A percentile compares a stretch with the other conserved stretches of the same genome.
phyloP scores from a whole-genome alignment of 2,113 vertebrate genomes.

The Mormyrus lacerda region DNA sequence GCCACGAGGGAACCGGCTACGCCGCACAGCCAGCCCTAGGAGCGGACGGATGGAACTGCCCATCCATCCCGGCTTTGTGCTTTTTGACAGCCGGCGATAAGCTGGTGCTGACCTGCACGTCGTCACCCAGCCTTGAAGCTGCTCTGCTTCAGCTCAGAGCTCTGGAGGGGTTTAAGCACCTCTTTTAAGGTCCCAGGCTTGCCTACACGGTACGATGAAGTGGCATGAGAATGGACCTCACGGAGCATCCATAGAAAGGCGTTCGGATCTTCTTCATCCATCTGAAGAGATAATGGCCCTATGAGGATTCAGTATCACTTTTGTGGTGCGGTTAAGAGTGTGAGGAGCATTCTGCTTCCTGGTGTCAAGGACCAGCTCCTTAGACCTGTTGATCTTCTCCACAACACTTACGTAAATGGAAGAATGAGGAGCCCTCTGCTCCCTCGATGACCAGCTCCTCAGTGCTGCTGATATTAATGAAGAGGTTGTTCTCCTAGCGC shows the following conservation, averaged over 20 bases:
- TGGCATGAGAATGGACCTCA: neutral
- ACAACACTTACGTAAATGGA: neutral
- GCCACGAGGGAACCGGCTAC: conserved; percentile 47
- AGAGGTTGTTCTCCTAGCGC: neutral
- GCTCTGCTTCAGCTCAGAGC: neutral
- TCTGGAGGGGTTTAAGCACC: neutral
- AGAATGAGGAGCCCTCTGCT: neutral
- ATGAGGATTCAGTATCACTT: neutral
- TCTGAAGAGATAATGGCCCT: neutral
- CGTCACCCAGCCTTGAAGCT: neutral
- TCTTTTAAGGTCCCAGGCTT: neutral
- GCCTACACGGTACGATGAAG: neutral
- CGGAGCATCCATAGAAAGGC: neutral
- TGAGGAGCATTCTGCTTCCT: neutral
- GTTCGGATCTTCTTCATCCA: neutral
- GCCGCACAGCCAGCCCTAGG: conserved; percentile 26
- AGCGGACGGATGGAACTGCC: conserved; percentile 36
- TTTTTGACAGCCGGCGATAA: conserved; percentile 37
- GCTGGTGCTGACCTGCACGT: neutral
- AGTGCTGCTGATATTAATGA: neutral
- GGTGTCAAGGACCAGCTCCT: neutral
- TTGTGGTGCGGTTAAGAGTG: neutral
- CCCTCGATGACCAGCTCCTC: neutral
- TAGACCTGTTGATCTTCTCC: neutral
- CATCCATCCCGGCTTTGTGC: conserved; percentile 28